Percentiles rank a stretch among this genome's conserved stretches.
Evolutionary conservation across 2,113 vertebrate species (phyloP).

Genomic region (Ovis canadensis): DNA sequence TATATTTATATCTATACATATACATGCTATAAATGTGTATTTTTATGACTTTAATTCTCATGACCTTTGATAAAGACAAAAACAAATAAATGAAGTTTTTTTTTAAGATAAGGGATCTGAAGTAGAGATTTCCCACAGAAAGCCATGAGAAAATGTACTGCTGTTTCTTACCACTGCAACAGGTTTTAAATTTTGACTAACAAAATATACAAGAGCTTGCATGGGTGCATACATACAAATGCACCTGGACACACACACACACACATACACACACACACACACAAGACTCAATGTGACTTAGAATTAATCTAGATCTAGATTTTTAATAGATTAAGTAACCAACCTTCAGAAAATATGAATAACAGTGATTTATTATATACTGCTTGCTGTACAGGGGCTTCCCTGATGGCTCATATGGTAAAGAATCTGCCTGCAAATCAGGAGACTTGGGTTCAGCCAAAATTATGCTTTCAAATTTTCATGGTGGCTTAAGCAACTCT

Average conservation of each 20-base stretch:
- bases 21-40: background rate
- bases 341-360: background rate
- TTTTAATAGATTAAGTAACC: background rate
- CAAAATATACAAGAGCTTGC: background rate
- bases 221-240: background rate
- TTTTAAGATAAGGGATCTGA: background rate
- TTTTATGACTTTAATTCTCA: background rate
- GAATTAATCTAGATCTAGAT: background rate
- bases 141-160: background rate
- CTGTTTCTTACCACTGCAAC: background rate
- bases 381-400: background rate
- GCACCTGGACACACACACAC: accelerated
- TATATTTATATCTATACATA: background rate
- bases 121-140: background rate
- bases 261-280: too few relatives aligned
- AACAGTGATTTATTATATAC: background rate
- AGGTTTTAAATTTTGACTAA: background rate
- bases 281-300: background rate
- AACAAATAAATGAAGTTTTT: background rate
- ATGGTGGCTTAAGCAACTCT: background rate
- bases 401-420: background rate
- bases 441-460: background rate
- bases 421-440: background rate
- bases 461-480: background rate
- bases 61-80: background rate